Evolutionary conservation across 2,797 vertebrate genomes (phyloP), one percentile per base, ranked within the genome.

Genomic region (Toxotes lorentzi): DNA sequence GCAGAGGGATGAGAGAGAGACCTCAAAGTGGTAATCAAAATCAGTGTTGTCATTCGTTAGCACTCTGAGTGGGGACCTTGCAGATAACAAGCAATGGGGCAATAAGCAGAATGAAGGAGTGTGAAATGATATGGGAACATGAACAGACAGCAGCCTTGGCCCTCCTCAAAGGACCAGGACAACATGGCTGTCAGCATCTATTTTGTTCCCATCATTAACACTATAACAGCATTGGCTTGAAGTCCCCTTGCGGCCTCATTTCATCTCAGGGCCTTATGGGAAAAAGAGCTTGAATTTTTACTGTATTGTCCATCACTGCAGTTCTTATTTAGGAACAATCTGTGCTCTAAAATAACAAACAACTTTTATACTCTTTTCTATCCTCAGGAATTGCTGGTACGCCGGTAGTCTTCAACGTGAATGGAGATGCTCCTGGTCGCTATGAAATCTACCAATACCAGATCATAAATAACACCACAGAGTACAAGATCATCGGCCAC

Each of bases 401-500:
- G 50, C 97, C 98, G 0, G 98, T 99, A 92, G 95, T 97, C 0
- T 99, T 99, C 93, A 99, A 98, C 0, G 96, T 97, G 91, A 99
- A 99, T 0, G 98, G 98, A 59, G 97, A 99, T 0, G 97, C 98
- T 0, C 98, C 98, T 0, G 98, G 98, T 16, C 97, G 97, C 58
- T 99, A 99, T 0, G 97, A 98, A 88, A 97, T 99, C 93, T 99
- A 97, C 91, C 98, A 99, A 86, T 99, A 99, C 91, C 98, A 99
- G 94, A 95, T 97, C 51, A 94, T 91, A 76, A 97, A 97, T 16
- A 93, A 92, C 83, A 96, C 93, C 0, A 94, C 93, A 0, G 97
- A 97, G 82, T 99, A 99, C 93, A 97, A 96, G 92, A 96, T 96
- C 90, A 97, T 99, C 0, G 98, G 98, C 62, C 94, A 96, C 48